These are phyloP conservation scores for Dissostichus mawsoni DNA, from an alignment of 2,113 vertebrate species.

Conservation along the genomic window DNA sequence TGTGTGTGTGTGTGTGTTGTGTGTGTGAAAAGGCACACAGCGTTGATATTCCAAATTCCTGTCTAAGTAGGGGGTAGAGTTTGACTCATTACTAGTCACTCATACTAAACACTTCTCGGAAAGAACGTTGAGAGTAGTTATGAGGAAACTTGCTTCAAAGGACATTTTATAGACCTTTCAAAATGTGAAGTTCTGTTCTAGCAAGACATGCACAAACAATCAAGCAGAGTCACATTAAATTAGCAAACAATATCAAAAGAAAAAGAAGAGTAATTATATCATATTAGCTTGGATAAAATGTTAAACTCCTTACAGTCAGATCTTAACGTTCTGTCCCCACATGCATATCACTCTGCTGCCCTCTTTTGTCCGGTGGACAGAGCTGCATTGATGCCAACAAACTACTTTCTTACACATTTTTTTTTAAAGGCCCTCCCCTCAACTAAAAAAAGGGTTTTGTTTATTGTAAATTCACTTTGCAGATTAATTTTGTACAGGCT, in stretches of 20 bases:
- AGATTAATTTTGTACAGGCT: background rate
- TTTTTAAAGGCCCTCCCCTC: background rate
- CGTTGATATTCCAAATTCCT: constrained; percentile 44
- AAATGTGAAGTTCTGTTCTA: background rate
- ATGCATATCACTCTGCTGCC: constrained; percentile 51
- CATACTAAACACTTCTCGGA: background rate
- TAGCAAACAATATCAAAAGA: background rate
- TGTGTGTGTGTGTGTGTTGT: constrained; percentile 15
- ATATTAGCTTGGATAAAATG: background rate
- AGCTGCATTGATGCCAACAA: background rate
- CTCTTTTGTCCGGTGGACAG: constrained; percentile 39
- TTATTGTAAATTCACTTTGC: background rate
- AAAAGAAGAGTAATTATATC: too few relatives aligned
- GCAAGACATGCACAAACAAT: fast-evolving
- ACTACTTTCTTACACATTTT: background rate
- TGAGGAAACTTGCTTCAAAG: background rate
- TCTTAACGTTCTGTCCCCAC: background rate
- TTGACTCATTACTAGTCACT: constrained; percentile 36
- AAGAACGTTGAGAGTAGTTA: background rate
- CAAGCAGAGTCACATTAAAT: background rate
- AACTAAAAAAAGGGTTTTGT: background rate
- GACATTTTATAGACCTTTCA: background rate
- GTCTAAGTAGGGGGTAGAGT: constrained; percentile 35
- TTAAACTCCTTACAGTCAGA: background rate
- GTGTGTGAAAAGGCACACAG: constrained; percentile 28